These are phyloP conservation scores for Centrocercus urophasianus DNA, from an alignment of 2,113 vertebrate genomes.

Conservation along the genomic window DNA sequence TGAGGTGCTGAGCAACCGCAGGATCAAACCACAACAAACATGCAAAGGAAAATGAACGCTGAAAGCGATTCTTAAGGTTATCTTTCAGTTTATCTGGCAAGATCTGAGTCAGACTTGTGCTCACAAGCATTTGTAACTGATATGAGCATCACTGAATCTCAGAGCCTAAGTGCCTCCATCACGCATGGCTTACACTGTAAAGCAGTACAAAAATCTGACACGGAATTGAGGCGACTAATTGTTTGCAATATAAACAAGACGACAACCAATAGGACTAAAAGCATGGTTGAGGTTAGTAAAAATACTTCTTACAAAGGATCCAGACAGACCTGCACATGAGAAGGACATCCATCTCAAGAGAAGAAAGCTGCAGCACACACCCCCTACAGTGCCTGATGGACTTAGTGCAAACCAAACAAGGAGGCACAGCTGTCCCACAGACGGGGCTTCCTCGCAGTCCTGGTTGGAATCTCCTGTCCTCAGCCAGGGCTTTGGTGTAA, in stretches of 20 bases:
- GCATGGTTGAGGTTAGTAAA: not conserved
- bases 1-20: too few relatives aligned
- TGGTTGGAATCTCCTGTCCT: too few relatives aligned
- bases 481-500: too few relatives aligned
- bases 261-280: not conserved
- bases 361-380: too few relatives aligned
- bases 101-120: not conserved
- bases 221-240: not conserved
- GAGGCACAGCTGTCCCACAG: too few relatives aligned
- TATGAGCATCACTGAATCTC: not conserved
- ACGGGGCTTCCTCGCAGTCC: too few relatives aligned
- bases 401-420: too few relatives aligned
- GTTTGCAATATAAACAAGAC: not conserved
- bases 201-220: not conserved
- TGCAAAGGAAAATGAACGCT: not conserved
- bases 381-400: too few relatives aligned
- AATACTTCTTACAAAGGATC: not conserved
- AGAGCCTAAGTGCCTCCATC: not conserved
- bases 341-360: not conserved
- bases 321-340: not conserved
- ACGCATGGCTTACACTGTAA: not conserved
- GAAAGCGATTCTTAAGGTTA: not conserved
- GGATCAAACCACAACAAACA: too few relatives aligned
- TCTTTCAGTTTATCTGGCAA: not conserved
- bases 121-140: not conserved